phyloP scores from a whole-genome alignment of 53 echinoderm and acorn worm genomes.

The Echinometra lucunter region DNA sequence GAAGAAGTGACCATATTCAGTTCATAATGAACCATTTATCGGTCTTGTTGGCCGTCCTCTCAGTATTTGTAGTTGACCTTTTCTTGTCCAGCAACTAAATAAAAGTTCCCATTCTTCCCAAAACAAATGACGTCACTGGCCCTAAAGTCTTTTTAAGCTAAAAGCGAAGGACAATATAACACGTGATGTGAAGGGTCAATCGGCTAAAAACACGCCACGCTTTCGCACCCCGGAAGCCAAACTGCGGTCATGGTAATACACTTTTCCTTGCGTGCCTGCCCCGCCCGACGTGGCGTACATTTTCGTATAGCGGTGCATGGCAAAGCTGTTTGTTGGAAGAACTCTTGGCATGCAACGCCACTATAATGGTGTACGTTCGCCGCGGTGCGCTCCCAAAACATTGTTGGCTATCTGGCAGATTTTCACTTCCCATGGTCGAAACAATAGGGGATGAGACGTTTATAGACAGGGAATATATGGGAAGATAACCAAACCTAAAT shows the following conservation, averaged over 20 bases:
- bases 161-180: slow-evolving; percentile 9
- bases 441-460: neutral
- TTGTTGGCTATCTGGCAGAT: neutral
- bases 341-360: neutral
- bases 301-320: neutral
- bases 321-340: neutral
- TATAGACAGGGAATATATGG: neutral
- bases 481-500: neutral
- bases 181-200: neutral
- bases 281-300: neutral
- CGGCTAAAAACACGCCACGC: neutral
- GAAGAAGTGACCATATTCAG: too few relatives aligned
- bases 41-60: too few relatives aligned
- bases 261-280: neutral
- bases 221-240: neutral
- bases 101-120: neutral
- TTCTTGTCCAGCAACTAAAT: neutral
- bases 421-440: neutral
- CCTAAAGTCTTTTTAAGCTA: neutral
- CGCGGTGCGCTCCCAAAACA: neutral
- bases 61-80: neutral
- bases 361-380: neutral
- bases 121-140: neutral
- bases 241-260: neutral
- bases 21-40: too few relatives aligned